Percentiles rank a stretch among this genome's conserved stretches.
These are phyloP conservation scores for Ariopsis seemanni DNA, from an alignment of 2,113 vertebrate genomes.

Conservation along the genomic window DNA sequence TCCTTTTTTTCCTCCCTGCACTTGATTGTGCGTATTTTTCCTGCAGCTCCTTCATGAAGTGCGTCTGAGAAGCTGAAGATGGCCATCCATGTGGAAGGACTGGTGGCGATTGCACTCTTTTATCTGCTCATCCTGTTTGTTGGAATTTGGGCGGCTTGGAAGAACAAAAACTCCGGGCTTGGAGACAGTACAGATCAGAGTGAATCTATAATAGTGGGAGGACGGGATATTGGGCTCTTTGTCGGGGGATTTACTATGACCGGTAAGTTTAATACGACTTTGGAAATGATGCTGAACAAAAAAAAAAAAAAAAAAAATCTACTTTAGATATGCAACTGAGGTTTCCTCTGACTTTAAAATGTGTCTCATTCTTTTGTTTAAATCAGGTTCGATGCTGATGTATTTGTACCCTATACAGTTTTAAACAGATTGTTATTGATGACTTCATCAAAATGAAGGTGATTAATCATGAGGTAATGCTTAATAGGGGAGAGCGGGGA, in stretches of 20 bases:
- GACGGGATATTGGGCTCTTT: slow-evolving; percentile 92
- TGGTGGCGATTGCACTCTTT: slow-evolving; percentile 91
- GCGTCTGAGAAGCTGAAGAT: slow-evolving; percentile 66
- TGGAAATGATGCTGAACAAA: background rate
- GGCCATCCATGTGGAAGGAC: slow-evolving; percentile 88
- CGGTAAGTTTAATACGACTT: slow-evolving; percentile 74
- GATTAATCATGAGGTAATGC: no score
- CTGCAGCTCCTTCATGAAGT: slow-evolving; percentile 50
- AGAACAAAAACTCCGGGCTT: slow-evolving; percentile 85
- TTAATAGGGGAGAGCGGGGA: no score
- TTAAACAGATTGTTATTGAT: no score
- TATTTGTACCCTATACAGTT: background rate
- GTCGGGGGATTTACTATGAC: slow-evolving; percentile 98
- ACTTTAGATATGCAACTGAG: background rate
- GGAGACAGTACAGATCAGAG: slow-evolving; percentile 76
- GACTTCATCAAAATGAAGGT: no score
- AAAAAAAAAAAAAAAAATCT: no score
- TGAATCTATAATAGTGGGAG: slow-evolving; percentile 94
- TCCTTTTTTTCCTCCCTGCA: slow-evolving; percentile 35
- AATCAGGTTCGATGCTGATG: background rate
- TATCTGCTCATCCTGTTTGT: slow-evolving; percentile 90
- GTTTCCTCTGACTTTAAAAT: background rate
- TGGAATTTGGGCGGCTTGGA: slow-evolving; percentile 98
- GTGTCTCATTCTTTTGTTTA: background rate
- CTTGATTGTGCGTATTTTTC: slow-evolving; percentile 76